Evolutionary conservation across 2,888 invertebrate genomes (phyloP).

Genomic region (Pseudococcus longispinus): DNA sequence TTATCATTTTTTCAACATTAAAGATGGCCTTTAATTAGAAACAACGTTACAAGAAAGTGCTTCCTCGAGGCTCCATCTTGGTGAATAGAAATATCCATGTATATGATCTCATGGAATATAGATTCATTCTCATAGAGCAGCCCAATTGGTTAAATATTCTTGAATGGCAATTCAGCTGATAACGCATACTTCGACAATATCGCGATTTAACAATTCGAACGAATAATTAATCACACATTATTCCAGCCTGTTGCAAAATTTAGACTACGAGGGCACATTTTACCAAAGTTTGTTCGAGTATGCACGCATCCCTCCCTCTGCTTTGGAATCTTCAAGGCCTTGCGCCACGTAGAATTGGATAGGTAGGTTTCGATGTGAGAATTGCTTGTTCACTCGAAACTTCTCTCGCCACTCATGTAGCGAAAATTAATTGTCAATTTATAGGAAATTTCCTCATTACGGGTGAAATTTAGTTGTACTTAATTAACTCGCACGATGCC

Average conservation of each 20-base stretch:
- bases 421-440: constrained; percentile 13
- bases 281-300: background rate
- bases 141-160: too few relatives aligned
- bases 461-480: background rate
- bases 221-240: background rate
- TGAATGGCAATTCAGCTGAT: too few relatives aligned
- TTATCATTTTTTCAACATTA: background rate
- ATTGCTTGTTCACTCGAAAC: background rate
- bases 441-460: constrained; percentile 14
- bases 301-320: background rate
- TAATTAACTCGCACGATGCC: background rate
- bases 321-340: background rate
- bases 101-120: too few relatives aligned
- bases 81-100: too few relatives aligned
- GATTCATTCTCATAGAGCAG: background rate
- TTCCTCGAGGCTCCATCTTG: background rate
- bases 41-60: background rate
- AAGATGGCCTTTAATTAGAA: background rate
- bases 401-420: background rate
- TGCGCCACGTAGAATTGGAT: too few relatives aligned
- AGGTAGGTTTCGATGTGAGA: background rate
- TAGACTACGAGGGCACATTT: background rate
- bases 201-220: background rate
- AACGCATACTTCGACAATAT: background rate
- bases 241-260: background rate